These are phyloP conservation scores for Entomobrya proxima DNA, from an alignment of 2,888 invertebrate genomes.

Conservation along the genomic window DNA sequence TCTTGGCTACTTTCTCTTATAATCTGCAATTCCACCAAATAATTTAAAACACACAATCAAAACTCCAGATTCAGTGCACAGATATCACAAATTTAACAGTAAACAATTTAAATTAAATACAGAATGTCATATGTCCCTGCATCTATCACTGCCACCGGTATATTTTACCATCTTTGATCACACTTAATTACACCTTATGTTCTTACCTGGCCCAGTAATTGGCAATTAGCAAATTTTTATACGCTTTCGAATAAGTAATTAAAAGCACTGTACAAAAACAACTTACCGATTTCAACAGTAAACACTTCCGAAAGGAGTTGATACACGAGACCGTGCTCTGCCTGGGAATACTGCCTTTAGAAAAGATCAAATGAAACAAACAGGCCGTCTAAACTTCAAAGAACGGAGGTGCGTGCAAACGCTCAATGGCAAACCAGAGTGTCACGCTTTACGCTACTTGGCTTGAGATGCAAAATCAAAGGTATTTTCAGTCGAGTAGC, in stretches of 20 bases:
- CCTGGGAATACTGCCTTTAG: neutral
- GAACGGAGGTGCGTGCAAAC: neutral
- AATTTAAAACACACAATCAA: neutral
- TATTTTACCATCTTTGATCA: neutral
- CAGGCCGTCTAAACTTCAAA: constrained; percentile 55
- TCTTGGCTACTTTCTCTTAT: constrained; percentile 77
- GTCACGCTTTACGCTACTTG: neutral
- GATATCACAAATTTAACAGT: neutral
- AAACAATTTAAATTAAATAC: neutral
- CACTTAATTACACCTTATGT: neutral
- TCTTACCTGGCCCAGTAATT: neutral
- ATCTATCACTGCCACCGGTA: neutral
- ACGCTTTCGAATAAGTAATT: too few relatives aligned
- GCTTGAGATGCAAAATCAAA: neutral
- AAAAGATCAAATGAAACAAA: constrained; percentile 3
- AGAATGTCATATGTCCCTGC: neutral
- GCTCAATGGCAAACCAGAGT: neutral
- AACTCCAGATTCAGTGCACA: neutral
- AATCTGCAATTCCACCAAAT: neutral
- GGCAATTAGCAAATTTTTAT: neutral
- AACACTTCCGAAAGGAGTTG: neutral
- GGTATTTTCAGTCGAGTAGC: neutral
- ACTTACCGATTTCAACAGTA: constrained; percentile 6
- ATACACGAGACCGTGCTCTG: neutral
- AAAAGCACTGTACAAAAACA: neutral